Percentiles rank a stretch among this genome's conserved stretches.
Conservation (phyloP, 2,797 vertebrate genomes). For the Luscinia luscinia region DNA sequence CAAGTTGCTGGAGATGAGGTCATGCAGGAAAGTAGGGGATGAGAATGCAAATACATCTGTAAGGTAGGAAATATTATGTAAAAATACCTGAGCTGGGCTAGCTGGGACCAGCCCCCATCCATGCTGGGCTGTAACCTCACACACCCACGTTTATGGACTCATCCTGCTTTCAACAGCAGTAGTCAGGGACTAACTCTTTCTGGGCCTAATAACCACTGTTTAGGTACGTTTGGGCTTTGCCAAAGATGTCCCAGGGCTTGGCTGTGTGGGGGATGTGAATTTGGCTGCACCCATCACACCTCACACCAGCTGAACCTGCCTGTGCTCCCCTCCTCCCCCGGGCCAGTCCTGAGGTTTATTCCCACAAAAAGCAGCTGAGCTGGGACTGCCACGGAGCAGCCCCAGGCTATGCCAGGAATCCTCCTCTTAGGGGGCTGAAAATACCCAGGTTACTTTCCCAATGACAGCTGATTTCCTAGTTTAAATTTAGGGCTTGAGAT, state of each 20-base stretch:
- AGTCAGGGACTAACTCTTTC: background rate
- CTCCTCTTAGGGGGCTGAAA: background rate
- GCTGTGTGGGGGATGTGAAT: fast-evolving
- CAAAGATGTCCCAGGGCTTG: background rate
- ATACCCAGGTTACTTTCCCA: background rate
- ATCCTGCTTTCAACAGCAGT: background rate
- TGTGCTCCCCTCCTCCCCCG: background rate
- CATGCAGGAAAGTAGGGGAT: background rate
- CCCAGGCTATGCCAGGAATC: background rate
- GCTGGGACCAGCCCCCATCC: fast-evolving
- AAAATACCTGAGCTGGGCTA: background rate
- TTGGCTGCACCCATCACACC: background rate
- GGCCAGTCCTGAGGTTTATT: background rate
- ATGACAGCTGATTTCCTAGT: background rate
- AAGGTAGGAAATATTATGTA: background rate
- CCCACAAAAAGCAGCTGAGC: background rate
- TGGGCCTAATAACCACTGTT: background rate
- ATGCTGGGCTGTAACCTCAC: background rate
- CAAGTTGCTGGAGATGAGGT: fast-evolving
- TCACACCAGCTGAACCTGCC: conserved; percentile 5
- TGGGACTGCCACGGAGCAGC: background rate
- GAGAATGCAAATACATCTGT: background rate
- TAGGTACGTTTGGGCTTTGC: background rate
- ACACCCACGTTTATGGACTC: background rate
- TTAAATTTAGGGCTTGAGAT: background rate